A percentile compares a stretch with the other conserved stretches of the same genome.
Evolutionary conservation across 2,113 vertebrate genomes (phyloP).

Genomic region (Dolichallabes microphthalmus): DNA sequence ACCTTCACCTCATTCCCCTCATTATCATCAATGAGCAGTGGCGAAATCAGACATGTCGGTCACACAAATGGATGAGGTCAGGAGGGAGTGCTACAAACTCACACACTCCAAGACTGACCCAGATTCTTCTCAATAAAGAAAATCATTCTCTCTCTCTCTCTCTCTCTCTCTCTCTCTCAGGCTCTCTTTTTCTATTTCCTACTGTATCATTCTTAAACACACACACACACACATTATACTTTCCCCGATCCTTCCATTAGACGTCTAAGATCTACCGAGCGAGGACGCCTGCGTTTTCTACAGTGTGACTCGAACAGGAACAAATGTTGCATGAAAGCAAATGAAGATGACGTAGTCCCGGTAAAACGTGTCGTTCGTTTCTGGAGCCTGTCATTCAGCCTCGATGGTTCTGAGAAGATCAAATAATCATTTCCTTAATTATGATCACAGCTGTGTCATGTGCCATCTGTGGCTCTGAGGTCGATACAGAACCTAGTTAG

Average conservation of each 20-base stretch:
- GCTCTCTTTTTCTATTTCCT: neutral
- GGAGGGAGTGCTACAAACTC: neutral
- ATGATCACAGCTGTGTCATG: neutral
- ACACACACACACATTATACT: neutral
- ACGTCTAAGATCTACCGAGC: neutral
- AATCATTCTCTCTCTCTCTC: neutral
- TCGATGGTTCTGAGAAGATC: constrained; percentile 13
- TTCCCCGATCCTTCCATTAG: neutral
- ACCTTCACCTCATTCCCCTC: neutral
- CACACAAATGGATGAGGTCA: constrained; percentile 23
- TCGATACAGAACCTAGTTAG: constrained; percentile 3
- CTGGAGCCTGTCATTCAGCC: neutral
- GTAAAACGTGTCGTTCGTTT: neutral
- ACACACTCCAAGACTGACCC: neutral
- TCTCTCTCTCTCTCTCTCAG: neutral
- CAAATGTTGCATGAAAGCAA: constrained; percentile 1
- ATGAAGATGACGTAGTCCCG: neutral
- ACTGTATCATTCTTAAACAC: neutral
- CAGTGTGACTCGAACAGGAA: neutral
- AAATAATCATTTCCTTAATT: constrained; percentile 29
- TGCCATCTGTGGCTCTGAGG: constrained; percentile 10
- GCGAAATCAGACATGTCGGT: neutral
- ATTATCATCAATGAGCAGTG: constrained; percentile 37
- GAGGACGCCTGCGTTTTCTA: neutral
- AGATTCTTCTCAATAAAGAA: neutral